phyloP scores from a whole-genome alignment of 2,888 invertebrate species.

The Tenthredo mesomela region DNA sequence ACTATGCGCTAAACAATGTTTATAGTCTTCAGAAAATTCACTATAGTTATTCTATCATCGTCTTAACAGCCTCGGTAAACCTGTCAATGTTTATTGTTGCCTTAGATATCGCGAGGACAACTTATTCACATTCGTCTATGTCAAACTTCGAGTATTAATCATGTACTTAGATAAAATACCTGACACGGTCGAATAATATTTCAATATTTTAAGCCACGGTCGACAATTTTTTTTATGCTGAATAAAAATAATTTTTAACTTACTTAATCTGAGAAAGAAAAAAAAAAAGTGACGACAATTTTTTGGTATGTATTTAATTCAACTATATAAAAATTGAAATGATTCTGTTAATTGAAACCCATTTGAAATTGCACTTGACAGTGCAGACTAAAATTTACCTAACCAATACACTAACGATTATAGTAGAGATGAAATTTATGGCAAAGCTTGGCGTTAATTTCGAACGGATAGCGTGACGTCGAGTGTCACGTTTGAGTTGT shows the following conservation, averaged over 20 bases:
- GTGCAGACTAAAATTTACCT: neutral
- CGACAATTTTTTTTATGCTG: neutral
- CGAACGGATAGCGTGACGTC: slow-evolving; percentile 1
- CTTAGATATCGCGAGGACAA: slow-evolving; percentile 28
- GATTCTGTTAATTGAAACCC: neutral
- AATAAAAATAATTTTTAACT: too few relatives aligned
- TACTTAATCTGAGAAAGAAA: neutral
- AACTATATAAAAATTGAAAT: neutral
- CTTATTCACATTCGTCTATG: neutral
- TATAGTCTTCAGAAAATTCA: slow-evolving; percentile 19
- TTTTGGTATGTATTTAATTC: neutral
- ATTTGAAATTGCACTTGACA: neutral
- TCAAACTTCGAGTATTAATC: neutral
- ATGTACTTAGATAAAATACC: neutral
- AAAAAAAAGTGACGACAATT: neutral
- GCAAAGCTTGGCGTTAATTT: slow-evolving; percentile 14
- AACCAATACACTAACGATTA: neutral
- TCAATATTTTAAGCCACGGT: neutral
- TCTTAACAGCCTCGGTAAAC: neutral
- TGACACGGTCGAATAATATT: neutral
- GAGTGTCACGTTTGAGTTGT: slow-evolving; percentile 4
- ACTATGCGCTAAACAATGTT: slow-evolving; percentile 45
- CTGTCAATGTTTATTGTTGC: slow-evolving; percentile 10
- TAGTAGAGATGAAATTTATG: slow-evolving; percentile 12
- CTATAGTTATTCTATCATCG: slow-evolving; percentile 43